These are phyloP conservation scores for Synanthedon formicaeformis DNA, from an alignment of 2,888 invertebrate species.

Conservation along the genomic window DNA sequence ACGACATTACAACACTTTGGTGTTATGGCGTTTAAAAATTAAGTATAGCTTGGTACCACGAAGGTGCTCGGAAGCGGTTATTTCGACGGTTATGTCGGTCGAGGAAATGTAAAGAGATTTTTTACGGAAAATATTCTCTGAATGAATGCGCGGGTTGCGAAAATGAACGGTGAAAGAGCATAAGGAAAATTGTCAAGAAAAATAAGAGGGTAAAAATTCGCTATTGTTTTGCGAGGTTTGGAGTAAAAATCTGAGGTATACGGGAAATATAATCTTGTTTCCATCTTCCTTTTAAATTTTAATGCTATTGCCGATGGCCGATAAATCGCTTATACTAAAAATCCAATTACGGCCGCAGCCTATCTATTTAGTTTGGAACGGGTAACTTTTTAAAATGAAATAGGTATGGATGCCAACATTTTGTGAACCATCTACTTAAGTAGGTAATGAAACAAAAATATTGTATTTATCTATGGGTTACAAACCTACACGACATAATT, in stretches of 20 bases:
- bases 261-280: conserved; percentile 6
- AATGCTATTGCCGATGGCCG: conserved; percentile 9
- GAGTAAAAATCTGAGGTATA: background rate
- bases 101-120: background rate
- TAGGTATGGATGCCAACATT: background rate
- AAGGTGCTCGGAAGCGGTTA: background rate
- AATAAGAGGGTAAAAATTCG: background rate
- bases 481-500: no score
- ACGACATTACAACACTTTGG: no score
- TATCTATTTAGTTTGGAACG: background rate
- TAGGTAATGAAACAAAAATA: no score
- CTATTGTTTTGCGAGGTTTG: background rate
- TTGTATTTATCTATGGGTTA: no score
- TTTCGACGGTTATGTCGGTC: background rate
- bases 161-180: background rate
- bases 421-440: no score
- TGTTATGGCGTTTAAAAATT: background rate
- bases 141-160: background rate
- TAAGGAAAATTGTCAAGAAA: background rate
- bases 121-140: background rate
- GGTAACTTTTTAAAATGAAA: background rate
- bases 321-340: conserved; percentile 6
- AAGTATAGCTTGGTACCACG: background rate
- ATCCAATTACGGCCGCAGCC: conserved; percentile 6
- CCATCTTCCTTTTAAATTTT: conserved; percentile 4